These are phyloP conservation scores for Automeris io DNA, from an alignment of 2,888 invertebrate genomes.

Conservation along the genomic window DNA sequence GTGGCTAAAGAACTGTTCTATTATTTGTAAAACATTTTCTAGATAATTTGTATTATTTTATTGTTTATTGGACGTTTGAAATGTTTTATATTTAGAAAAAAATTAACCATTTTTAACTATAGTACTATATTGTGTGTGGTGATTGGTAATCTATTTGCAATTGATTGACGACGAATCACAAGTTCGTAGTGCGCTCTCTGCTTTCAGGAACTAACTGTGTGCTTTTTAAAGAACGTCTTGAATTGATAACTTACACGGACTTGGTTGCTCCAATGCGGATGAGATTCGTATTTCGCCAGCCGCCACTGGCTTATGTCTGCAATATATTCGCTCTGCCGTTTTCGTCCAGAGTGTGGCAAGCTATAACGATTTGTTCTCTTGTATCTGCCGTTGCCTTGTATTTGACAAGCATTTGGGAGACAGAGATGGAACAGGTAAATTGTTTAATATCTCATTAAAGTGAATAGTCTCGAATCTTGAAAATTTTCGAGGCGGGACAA, in stretches of 20 bases:
- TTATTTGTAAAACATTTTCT: no score
- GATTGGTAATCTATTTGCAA: no score
- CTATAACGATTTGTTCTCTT: conserved; percentile 51
- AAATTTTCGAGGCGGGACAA: no score
- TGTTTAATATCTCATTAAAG: neutral
- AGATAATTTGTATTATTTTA: no score
- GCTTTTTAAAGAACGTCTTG: conserved; percentile 33
- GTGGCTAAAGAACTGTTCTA: no score
- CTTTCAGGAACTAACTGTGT: conserved; percentile 42
- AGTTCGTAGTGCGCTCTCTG: no score
- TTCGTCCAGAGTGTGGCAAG: conserved; percentile 77
- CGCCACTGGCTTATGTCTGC: conserved; percentile 78
- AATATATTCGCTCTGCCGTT: conserved; percentile 82
- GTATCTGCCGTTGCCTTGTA: conserved; percentile 46
- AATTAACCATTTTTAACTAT: no score
- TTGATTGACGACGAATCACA: no score
- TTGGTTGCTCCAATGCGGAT: conserved; percentile 57
- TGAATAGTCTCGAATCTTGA: no score
- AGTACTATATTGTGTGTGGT: no score
- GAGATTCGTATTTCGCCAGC: conserved; percentile 79
- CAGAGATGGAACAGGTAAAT: conserved; percentile 27
- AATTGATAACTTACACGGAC: conserved; percentile 64
- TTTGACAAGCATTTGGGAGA: conserved; percentile 49
- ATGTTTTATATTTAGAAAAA: no score
- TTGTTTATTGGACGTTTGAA: no score